These are phyloP conservation scores for Scaptodrosophila lebanonensis DNA, from an alignment of 1,140 invertebrate species.

Conservation along the genomic window DNA sequence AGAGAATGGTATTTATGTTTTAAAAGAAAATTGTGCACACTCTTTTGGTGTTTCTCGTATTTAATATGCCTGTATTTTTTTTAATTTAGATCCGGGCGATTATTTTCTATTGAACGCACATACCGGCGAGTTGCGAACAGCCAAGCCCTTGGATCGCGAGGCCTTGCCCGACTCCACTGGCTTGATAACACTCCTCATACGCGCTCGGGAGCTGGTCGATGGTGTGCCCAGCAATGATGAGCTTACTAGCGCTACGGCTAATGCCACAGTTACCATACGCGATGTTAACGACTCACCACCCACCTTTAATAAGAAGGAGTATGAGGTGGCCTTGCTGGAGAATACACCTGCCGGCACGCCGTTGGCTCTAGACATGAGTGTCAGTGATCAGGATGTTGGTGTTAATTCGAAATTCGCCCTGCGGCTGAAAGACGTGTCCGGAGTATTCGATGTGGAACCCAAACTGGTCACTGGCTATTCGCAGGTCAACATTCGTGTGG, in stretches of 20 bases:
- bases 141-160: constrained; percentile 90
- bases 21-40: not conserved
- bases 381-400: constrained; percentile 90
- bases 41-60: not conserved
- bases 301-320: constrained; percentile 87
- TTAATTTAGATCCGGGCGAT: constrained; percentile 86
- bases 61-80: not conserved
- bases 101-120: constrained; percentile 89
- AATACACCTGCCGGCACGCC: constrained; percentile 89
- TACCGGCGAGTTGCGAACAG: constrained; percentile 88
- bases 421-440: constrained; percentile 86
- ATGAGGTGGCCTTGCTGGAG: constrained; percentile 88
- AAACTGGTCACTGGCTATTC: constrained; percentile 87
- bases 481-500: constrained; percentile 87
- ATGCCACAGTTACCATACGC: constrained; percentile 89
- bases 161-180: constrained; percentile 87
- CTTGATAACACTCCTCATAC: constrained; percentile 85
- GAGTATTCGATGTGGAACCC: constrained; percentile 90
- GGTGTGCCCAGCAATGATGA: constrained; percentile 83
- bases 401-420: constrained; percentile 88
- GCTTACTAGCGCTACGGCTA: constrained; percentile 82
- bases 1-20: too few relatives aligned
- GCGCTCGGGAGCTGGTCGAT: constrained; percentile 86
- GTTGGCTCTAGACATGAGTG: constrained; percentile 90
- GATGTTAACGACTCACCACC: constrained; percentile 97